Conservation (phyloP, 2,888 invertebrate species). For the Resseliella maxima region DNA sequence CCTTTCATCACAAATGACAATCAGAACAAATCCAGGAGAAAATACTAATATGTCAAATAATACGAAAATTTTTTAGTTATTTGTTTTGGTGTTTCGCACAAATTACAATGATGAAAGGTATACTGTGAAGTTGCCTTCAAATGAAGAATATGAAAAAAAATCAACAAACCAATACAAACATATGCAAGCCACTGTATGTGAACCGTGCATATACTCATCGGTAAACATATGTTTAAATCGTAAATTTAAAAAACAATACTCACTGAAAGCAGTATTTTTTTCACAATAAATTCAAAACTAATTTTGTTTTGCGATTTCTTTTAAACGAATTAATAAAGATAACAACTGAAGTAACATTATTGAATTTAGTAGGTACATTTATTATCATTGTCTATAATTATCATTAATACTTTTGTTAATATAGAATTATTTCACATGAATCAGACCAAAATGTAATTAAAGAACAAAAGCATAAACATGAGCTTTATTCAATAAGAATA, state of each 20-base stretch:
- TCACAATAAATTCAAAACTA: neutral
- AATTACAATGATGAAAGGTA: neutral
- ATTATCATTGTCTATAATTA: too few relatives aligned
- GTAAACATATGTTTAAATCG: constrained; percentile 16
- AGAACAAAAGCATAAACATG: too few relatives aligned
- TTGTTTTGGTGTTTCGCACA: constrained; percentile 28
- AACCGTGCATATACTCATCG: neutral
- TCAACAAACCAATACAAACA: constrained; percentile 7
- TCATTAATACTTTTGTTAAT: too few relatives aligned
- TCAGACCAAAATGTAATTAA: too few relatives aligned
- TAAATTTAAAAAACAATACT: neutral
- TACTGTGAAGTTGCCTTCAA: constrained; percentile 31
- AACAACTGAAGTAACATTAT: too few relatives aligned
- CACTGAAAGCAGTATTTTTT: neutral
- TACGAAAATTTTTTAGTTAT: neutral
- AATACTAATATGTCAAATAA: neutral
- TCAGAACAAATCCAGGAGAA: neutral
- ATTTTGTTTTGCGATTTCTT: neutral
- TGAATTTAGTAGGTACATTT: too few relatives aligned
- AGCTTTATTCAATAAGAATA: too few relatives aligned
- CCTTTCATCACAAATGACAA: neutral
- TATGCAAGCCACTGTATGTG: neutral
- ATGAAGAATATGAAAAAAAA: neutral
- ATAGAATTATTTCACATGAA: too few relatives aligned
- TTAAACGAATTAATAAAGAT: too few relatives aligned